Base-by-base conservation (phyloP, 2,888 invertebrate genomes). In the Sympetrum striolatum region DNA sequence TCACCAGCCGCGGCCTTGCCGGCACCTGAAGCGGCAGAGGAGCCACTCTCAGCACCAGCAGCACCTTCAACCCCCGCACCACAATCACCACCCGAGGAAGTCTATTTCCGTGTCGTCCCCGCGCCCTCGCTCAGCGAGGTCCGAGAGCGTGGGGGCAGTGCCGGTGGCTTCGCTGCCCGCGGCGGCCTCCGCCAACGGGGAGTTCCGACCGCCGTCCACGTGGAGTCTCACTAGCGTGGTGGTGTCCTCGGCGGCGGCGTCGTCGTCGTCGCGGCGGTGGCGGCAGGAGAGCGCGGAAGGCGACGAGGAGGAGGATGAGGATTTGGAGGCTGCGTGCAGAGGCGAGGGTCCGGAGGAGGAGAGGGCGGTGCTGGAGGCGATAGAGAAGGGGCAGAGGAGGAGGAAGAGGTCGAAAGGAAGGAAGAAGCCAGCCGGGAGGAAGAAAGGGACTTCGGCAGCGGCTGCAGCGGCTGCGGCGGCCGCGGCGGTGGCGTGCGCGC, bases 291-390 rank as follows among this genome's bases (percentile, higher is more conserved):
- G 94, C 91, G 93, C 93, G 90, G 94, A 94, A 92, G 94, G 95
- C 92, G 93, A 93, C 90, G 94, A 94, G 91, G 95, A 95, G 92
- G 95, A 95, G 93, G 93, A 95, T 80, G 95, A 94, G 82, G 94
- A 93, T 25, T 93, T 92, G 60, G 37, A 60, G 53, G 86, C 58
- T 60, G 86, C 35, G 22, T 86, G 86, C 37, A 58, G 86, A 31
- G 60, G 58, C n/a, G 94, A 94, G 90, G 92, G 93, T 64, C 94
- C 93, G 80, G 93, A 93, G 58, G 93, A 93, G 90, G 93, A 93
- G 92, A 93, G 93, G 91, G 92, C 14, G 91, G 93, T 80, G 92
- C 92, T 91, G 92, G 92, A 60, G 92, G 92, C 44, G 92, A 92
- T 60, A 92, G 92, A 91, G 91, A 92, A 90, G 90, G 80, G 91